Evolutionary conservation across 2,888 invertebrate genomes (phyloP).

Genomic region (Tachina grossa): DNA sequence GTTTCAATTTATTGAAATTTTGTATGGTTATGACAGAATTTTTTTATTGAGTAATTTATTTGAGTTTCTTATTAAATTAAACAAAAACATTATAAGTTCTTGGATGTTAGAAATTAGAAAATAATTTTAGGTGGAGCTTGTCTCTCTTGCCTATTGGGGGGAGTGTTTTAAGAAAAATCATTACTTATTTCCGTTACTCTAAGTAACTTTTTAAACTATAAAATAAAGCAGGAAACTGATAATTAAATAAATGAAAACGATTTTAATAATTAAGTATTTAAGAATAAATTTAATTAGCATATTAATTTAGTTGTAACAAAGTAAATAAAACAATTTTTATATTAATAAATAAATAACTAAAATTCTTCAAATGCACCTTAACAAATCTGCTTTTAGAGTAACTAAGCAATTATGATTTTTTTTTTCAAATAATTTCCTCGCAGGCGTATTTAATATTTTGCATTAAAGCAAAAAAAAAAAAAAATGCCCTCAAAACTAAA

Average conservation of each 20-base stretch:
- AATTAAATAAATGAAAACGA: background rate
- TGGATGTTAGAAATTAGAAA: background rate
- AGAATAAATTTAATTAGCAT: background rate
- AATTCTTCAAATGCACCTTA: too few relatives aligned
- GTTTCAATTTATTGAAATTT: slow-evolving; percentile 19
- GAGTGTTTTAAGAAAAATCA: slow-evolving; percentile 22
- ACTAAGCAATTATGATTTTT: too few relatives aligned
- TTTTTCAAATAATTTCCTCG: too few relatives aligned
- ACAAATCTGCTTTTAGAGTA: too few relatives aligned
- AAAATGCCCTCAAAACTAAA: too few relatives aligned
- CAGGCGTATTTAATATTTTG: too few relatives aligned
- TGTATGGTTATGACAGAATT: background rate
- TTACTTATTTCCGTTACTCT: slow-evolving; percentile 38
- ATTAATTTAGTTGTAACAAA: too few relatives aligned
- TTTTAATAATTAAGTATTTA: background rate
- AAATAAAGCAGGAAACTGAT: slow-evolving; percentile 6
- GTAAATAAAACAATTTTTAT: too few relatives aligned
- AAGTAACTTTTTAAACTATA: background rate
- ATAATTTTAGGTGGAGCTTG: background rate
- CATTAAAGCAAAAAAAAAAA: too few relatives aligned
- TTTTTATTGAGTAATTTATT: slow-evolving; percentile 25
- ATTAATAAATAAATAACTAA: too few relatives aligned
- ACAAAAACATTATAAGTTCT: background rate
- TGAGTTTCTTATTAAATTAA: slow-evolving; percentile 27
- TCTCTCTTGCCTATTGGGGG: background rate